Evolutionary conservation across 2,797 vertebrate genomes (phyloP).

Genomic region (Hippoglossus hippoglossus): DNA sequence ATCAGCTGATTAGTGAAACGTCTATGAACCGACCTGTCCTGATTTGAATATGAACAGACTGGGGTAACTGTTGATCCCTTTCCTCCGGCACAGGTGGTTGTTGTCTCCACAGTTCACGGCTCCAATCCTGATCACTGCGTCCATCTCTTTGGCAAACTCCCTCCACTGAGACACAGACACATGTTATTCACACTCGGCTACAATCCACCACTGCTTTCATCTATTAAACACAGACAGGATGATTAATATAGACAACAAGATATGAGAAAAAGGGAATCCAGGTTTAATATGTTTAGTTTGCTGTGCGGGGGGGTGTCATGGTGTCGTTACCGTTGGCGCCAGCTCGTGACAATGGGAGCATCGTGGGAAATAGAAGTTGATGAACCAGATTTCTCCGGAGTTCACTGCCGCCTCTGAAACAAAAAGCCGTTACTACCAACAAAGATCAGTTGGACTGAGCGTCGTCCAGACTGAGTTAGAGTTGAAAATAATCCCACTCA

Average conservation of each 20-base stretch:
- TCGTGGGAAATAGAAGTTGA: conserved; percentile 97
- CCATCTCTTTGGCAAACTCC: conserved; percentile 97
- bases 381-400: conserved; percentile 98
- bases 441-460: not conserved
- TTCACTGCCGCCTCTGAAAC: conserved; percentile 92
- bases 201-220: not conserved
- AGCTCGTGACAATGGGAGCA: conserved; percentile 98
- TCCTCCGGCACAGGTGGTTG: conserved; percentile 91
- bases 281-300: no score
- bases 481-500: conserved; percentile 65
- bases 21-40: conserved; percentile 83
- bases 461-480: no score
- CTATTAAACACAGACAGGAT: no score
- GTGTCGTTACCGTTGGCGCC: conserved; percentile 89
- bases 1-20: not conserved
- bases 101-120: conserved; percentile 98
- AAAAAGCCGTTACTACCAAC: conserved; percentile 7
- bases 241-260: no score
- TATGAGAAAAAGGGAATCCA: no score
- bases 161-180: conserved; percentile 87
- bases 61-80: conserved; percentile 95
- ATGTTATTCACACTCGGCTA: not conserved
- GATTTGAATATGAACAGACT: conserved; percentile 92
- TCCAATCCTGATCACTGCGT: conserved; percentile 93
- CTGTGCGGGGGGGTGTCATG: no score